These are phyloP conservation scores for Xenentodon cancila DNA, from an alignment of 2,797 vertebrate genomes.

Conservation along the genomic window DNA sequence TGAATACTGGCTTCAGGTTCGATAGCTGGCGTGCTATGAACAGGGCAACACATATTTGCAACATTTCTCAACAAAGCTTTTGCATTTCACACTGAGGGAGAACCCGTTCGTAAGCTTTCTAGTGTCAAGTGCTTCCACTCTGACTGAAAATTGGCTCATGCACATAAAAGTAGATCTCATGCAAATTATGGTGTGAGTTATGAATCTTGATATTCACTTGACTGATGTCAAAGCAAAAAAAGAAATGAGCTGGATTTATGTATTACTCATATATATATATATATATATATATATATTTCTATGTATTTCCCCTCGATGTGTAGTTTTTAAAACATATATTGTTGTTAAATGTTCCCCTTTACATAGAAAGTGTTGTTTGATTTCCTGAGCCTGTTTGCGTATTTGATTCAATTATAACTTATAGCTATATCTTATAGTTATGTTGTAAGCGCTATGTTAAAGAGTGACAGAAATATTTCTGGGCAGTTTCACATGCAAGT, in stretches of 20 bases:
- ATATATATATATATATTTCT: no score
- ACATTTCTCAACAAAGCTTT: conserved; percentile 42
- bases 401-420: conserved; percentile 12
- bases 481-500: conserved; percentile 87
- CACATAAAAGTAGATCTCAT: conserved; percentile 60
- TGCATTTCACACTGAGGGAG: conserved; percentile 47
- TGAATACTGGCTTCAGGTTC: conserved; percentile 1
- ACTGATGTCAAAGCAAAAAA: conserved; percentile 51
- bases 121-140: conserved; percentile 69
- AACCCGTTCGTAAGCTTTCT: conserved; percentile 53
- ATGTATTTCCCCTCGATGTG: conserved; percentile 15
- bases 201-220: conserved; percentile 75
- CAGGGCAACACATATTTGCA: not conserved
- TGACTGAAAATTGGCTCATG: conserved; percentile 66
- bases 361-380: not conserved
- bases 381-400: conserved; percentile 13
- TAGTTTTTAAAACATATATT: not conserved
- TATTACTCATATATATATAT: conserved; percentile 40
- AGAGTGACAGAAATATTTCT: conserved; percentile 88
- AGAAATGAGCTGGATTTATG: conserved; percentile 40
- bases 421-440: not conserved
- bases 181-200: conserved; percentile 62
- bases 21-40: not conserved
- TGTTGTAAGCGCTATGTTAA: conserved; percentile 78
- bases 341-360: not conserved